Percentiles rank a stretch among this genome's conserved stretches.
These are phyloP conservation scores for Prionace glauca DNA, from an alignment of 2,797 vertebrate genomes.

Conservation along the genomic window DNA sequence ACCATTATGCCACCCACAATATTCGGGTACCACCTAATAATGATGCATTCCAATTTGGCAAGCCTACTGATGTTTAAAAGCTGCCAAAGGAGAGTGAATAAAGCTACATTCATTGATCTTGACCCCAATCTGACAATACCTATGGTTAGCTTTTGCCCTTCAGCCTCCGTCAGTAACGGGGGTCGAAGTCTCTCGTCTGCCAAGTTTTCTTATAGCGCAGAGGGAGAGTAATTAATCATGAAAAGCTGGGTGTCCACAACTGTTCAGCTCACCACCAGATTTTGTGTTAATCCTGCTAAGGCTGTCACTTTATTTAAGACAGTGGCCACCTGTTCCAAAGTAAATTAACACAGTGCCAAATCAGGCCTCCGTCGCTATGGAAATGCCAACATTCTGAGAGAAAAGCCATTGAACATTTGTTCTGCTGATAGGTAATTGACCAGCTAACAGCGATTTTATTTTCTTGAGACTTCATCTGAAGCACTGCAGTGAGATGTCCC, in stretches of 20 bases:
- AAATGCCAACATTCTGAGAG: neutral
- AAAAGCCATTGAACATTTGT: neutral
- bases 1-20: no score
- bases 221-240: conserved; percentile 8
- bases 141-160: neutral
- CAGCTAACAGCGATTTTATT: neutral
- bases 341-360: neutral
- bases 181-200: neutral
- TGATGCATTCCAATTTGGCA: neutral
- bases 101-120: neutral
- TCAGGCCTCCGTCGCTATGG: neutral
- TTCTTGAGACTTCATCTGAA: neutral
- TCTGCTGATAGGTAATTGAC: no score
- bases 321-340: neutral
- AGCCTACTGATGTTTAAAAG: neutral
- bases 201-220: neutral
- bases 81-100: neutral
- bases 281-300: neutral
- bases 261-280: neutral
- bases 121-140: neutral
- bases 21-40: neutral
- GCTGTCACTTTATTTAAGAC: neutral
- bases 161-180: neutral
- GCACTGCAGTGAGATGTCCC: neutral
- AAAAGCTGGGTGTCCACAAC: neutral